Base-by-base conservation (phyloP, 2,113 vertebrate species). In the Seriola aureovittata region DNA sequence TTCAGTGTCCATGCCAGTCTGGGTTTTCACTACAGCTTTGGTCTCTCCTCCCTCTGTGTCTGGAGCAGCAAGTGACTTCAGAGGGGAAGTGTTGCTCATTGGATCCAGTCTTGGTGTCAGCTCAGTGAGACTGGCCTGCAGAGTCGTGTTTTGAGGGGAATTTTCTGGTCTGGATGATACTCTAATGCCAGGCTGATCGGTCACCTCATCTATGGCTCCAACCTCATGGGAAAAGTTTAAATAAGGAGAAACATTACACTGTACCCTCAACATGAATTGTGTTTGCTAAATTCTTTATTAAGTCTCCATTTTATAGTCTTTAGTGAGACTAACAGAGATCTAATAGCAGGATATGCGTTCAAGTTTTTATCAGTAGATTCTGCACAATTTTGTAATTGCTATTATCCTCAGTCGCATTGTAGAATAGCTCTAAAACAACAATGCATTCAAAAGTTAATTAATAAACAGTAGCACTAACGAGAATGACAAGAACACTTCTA, bases 151-250 rank as follows among this genome's bases (percentile, higher is more conserved):
- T 58, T 58, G 14, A 19, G 42, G 66, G 12, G 60, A 54, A 34
- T n/a, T 40, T 76, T 57, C 66, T 55, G 46, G 46, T 46, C 21
- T 74, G 70, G 73, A 44, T 66, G 86, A 76, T 14, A 6, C 60
- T 76, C 42, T 13, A 32, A 42, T 59, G 29, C 1, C 44, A 38
- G 82, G 50, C 29, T 63, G 71, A 85, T 34, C 4, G 21, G 71
- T 71, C 21, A 66, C 50, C 8, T 80, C 76, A 52, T 46, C 68
- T 16, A 19, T 8, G 44, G 64, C 72, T 32, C n/a, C 78, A 52
- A 52, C 71, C 54, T 85, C 80, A 77, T 89, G 58, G 21, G 38
- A 85, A 87, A 67, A 25, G 12, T 84, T 10, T 57, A 3, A 38
- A 86, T 7, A 8, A 63, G 14, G 5, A 50, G 25, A 72, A 29